Base-by-base conservation (phyloP, 1,140 invertebrate genomes). In the Drosophila pseudoananassae region DNA sequence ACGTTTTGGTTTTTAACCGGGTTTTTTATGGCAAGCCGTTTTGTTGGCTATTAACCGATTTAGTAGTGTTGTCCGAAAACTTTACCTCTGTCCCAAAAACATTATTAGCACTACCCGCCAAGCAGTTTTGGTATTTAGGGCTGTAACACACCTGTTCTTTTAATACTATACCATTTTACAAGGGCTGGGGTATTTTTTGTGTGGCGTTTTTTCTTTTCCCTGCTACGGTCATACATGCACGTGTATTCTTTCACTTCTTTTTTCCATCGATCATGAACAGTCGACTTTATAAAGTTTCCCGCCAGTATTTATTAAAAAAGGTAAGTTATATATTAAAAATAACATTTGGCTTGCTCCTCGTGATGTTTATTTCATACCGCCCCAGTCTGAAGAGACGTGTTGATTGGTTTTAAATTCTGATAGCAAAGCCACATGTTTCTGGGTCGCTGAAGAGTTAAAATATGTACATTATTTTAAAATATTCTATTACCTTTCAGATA, bases 291-390 rank as follows among this genome's bases (percentile, higher is more conserved):
- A n/a, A 4, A 1, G 0, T 3, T 27, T 45, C 9, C 1, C 6
- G 29, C 8, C 23, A 27, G 9, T 12, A 61, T 31, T 61, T 53
- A 10, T 20, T 23, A 1, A 20, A 31, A 40, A 27, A 12, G 63
- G 65, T 69, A 69, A 69, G 33, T 23, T 17, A 7, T 38, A 5
- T 2, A 8, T 17, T 38, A 15, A 14, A 3, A 23, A 6, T 8
- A 52, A n/a, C 15, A 0, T 94, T n/a, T 14, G 25, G 10, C 4
- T 20, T 29, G 15, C 2, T 98, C 17, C 97, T 96, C 1, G 94
- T 97, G 92, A 94, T 99, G 14, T 59, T 71, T 43, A 36, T 29
- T 43, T 6, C 40, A 33, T 88, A 87, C 78, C 83, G 82, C 82
- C 82, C 78, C 78, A 83, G 82, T 87, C 82, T 83, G 82, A 87